Evolutionary conservation across 2,797 vertebrate species (phyloP).

Genomic region (Chloroceryle inda): DNA sequence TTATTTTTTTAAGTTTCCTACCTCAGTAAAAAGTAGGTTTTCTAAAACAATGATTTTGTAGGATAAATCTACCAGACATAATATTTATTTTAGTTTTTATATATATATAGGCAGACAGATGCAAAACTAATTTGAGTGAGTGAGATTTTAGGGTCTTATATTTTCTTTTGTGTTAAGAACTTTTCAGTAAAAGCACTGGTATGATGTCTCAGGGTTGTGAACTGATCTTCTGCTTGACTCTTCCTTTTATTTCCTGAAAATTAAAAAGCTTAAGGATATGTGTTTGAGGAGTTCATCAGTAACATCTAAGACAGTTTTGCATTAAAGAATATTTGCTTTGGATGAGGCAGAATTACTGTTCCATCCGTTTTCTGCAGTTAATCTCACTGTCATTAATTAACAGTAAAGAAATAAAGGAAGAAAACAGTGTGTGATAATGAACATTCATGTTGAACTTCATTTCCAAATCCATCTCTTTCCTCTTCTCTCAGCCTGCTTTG

Average conservation of each 20-base stretch:
- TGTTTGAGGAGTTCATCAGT: constrained; percentile 5
- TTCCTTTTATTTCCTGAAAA: constrained; percentile 32
- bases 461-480: constrained; percentile 22
- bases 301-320: not conserved
- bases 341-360: constrained; percentile 19
- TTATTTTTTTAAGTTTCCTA: not conserved
- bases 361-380: constrained; percentile 30
- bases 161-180: not conserved
- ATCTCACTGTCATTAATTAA: constrained; percentile 14
- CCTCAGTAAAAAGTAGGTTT: not conserved
- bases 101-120: not conserved
- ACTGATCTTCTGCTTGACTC: not conserved
- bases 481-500: constrained; percentile 25
- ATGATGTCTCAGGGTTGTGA: not conserved
- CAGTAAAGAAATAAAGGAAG: constrained; percentile 24
- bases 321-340: constrained; percentile 31
- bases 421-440: constrained; percentile 28
- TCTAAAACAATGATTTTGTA: not conserved
- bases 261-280: not conserved
- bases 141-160: not conserved
- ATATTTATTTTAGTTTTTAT: no score
- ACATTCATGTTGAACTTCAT: not conserved
- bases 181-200: not conserved
- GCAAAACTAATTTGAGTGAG: not conserved
- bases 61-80: not conserved